A percentile compares a stretch with the other conserved stretches of the same genome.
phyloP scores from a whole-genome alignment of 2,797 vertebrate genomes.

The Sebastes matsubarae region DNA sequence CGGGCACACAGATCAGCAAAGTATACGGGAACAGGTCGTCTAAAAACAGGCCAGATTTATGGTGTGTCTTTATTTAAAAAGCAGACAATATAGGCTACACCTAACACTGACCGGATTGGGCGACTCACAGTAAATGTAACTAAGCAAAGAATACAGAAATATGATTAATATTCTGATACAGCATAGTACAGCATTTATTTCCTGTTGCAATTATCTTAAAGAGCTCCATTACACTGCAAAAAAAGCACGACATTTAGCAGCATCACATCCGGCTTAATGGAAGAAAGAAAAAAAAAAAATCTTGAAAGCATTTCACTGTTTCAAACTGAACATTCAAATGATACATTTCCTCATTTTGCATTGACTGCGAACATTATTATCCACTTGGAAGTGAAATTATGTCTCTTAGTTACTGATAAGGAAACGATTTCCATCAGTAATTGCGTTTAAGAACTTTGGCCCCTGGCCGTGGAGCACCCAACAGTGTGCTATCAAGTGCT shows the following conservation, averaged over 20 bases:
- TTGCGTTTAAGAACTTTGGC: slow-evolving; percentile 78
- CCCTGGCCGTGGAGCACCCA: slow-evolving; percentile 65
- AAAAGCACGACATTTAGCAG: background rate
- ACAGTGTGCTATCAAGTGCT: slow-evolving; percentile 63
- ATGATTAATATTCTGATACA: background rate
- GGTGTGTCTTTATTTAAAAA: background rate
- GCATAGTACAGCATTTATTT: background rate
- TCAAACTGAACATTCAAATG: slow-evolving; percentile 31
- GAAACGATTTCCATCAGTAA: slow-evolving; percentile 80
- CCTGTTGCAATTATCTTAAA: background rate
- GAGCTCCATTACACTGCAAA: background rate
- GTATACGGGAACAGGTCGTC: background rate
- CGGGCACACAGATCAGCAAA: background rate
- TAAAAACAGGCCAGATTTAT: background rate
- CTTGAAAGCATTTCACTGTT: background rate
- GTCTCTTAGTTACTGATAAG: slow-evolving; percentile 70
- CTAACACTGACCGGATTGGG: background rate
- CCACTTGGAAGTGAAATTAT: slow-evolving; percentile 59
- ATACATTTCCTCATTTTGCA: slow-evolving; percentile 37
- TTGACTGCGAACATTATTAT: slow-evolving; percentile 54
- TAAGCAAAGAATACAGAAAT: background rate
- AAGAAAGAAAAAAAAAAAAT: background rate
- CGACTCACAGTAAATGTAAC: background rate
- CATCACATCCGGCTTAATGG: background rate
- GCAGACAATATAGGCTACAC: background rate